These are phyloP conservation scores for Zaprionus vittiger DNA, from an alignment of 1,140 invertebrate species.

Conservation along the genomic window DNA sequence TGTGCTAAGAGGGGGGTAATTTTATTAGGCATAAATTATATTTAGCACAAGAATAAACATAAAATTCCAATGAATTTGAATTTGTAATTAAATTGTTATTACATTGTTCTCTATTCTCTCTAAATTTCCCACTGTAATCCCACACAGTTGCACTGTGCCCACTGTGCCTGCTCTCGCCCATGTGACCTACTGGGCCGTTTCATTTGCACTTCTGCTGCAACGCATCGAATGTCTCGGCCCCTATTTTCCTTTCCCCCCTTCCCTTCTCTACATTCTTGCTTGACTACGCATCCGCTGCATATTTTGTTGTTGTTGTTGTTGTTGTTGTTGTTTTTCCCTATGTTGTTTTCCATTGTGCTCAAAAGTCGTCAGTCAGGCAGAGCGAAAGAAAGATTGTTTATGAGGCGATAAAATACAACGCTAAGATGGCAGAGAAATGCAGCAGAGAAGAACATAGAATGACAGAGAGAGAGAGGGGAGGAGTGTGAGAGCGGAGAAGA, in stretches of 20 bases:
- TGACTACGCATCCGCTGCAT: conserved; percentile 47
- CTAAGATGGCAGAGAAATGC: background rate
- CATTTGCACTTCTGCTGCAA: conserved; percentile 44
- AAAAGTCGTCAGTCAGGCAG: conserved; percentile 30
- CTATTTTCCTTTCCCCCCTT: background rate
- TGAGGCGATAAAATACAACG: conserved; percentile 45
- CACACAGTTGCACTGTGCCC: background rate
- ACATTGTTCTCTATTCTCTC: background rate
- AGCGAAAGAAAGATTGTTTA: conserved; percentile 43
- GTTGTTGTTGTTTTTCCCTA: conserved; percentile 28
- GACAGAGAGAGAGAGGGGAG: background rate
- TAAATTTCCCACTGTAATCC: conserved; percentile 5
- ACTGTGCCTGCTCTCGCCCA: background rate
- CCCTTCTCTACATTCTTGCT: conserved; percentile 37
- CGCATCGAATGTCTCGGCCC: background rate
- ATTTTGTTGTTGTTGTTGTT: conserved; percentile 23
- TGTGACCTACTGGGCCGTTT: conserved; percentile 32
- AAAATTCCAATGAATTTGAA: background rate
- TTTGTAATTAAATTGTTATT: background rate
- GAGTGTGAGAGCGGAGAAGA: background rate
- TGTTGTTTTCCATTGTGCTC: conserved; percentile 38
- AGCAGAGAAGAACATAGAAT: background rate
- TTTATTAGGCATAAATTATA: background rate
- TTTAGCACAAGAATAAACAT: background rate
- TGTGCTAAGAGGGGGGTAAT: background rate